phyloP scores from a whole-genome alignment of 2,888 invertebrate species.

The Callimorpha dominula region DNA sequence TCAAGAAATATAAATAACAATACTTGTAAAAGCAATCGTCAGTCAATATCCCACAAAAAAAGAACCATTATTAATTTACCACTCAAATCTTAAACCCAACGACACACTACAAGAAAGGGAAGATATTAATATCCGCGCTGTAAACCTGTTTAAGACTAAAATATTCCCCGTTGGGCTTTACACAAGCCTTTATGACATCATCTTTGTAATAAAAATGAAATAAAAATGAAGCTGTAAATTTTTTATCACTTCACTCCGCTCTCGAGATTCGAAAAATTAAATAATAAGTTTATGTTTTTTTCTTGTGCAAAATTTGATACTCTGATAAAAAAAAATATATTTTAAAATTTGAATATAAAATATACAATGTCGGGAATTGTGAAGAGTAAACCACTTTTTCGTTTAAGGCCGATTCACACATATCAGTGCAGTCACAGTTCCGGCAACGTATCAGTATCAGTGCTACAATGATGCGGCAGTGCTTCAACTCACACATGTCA shows the following conservation, averaged over 20 bases:
- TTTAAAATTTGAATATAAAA: neutral
- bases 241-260: conserved; percentile 37
- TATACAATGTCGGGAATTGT: neutral
- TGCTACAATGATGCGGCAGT: too few species aligned
- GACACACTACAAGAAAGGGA: conserved; percentile 4
- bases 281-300: conserved; percentile 48
- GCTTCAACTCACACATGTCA: too few species aligned
- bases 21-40: neutral
- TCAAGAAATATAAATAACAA: neutral
- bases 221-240: conserved; percentile 47
- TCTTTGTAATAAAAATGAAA: conserved; percentile 46
- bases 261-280: conserved; percentile 45
- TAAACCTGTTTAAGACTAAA: conserved; percentile 30
- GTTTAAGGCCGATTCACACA: too few species aligned
- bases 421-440: too few species aligned
- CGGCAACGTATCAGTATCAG: too few species aligned
- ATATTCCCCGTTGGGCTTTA: conserved; percentile 29
- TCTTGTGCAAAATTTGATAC: neutral
- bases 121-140: conserved; percentile 31
- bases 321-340: conserved; percentile 28
- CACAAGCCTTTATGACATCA: conserved; percentile 41
- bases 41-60: neutral
- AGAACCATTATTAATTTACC: neutral
- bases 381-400: neutral
- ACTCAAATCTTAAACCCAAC: conserved; percentile 3